A percentile compares a stretch with the other conserved stretches of the same genome.
These are phyloP conservation scores for Helobdella robusta DNA, from an alignment of 2,888 invertebrate species.

Conservation along the genomic window DNA sequence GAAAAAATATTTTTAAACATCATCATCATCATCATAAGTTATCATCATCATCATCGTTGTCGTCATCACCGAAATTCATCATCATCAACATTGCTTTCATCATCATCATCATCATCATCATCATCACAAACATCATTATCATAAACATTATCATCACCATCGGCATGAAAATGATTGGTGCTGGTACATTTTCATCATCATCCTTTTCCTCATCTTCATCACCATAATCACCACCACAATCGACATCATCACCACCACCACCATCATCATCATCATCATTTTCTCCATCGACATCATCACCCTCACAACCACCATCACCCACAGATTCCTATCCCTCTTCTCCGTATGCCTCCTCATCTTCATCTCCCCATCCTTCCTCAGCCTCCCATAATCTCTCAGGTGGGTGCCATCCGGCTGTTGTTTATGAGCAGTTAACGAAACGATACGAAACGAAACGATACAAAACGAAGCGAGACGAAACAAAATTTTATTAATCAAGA, in stretches of 20 bases:
- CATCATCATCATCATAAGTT: too few relatives aligned
- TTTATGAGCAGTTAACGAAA: background rate
- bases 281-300: background rate
- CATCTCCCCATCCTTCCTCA: constrained; percentile 80
- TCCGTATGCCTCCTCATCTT: background rate
- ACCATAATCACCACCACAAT: background rate
- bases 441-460: background rate
- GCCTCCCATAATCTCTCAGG: constrained; percentile 77
- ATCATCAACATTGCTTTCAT: background rate
- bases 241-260: background rate
- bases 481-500: too few relatives aligned
- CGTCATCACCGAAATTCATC: background rate
- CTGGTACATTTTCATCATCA: background rate
- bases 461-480: too few relatives aligned
- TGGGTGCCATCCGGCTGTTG: constrained; percentile 63
- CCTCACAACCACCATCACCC: constrained; percentile 17
- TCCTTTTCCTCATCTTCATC: background rate
- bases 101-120: background rate
- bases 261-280: background rate
- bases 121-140: constrained; percentile 41
- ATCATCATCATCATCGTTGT: background rate
- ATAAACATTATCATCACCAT: background rate
- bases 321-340: constrained; percentile 44
- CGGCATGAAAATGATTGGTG: background rate
- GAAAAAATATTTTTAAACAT: background rate